Evolutionary conservation across 2,888 invertebrate genomes (phyloP), one percentile per base, ranked within the genome.

Genomic region (Busseola fusca): DNA sequence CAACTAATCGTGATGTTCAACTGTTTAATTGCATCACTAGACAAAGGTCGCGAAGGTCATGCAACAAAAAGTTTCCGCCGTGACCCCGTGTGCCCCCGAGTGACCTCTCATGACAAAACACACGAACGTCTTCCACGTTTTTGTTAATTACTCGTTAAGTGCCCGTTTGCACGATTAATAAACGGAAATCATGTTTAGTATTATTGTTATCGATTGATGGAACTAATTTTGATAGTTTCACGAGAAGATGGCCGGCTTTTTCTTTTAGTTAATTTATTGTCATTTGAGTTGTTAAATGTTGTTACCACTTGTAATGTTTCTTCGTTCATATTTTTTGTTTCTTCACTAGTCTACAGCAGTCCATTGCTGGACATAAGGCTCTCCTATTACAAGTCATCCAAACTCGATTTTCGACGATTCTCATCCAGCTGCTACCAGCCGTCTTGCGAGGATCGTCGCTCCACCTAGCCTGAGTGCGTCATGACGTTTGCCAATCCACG

Each of bases 61-160:
- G 2, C 14, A 65, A 63, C 64, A 58, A 58, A 64, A 48, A 57
- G 45, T 54, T 68, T 73, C 69, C 73, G 34, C 62, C 78, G 50
- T 72, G 63, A 65, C 66, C 72, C 52, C 18, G 52, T 40, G 1
- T 56, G 45, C 56, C 71, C 71, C 59, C 69, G 16, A 50, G 42
- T 66, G 57, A 66, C 72, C 76, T 73, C 74, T 60, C 81, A 68
- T 72, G 72, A 82, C 81, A 83, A 72, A 80, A 71, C 68, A 67
- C 73, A 74, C 73, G 80, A 74, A 52, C 0, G 14, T 63, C 64
- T 69, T 58, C 81, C 83, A 83, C 73, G 73, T 76, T 67, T 72
- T 69, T 69, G 72, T 76, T 76, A 74, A 65, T 74, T 80, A 74
- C 52, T 48, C 1, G 34, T 6, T 64, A 37, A 78, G 7, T 25